Evolutionary conservation across 1,140 invertebrate species (phyloP).

Genomic region (Coptotermes formosanus): DNA sequence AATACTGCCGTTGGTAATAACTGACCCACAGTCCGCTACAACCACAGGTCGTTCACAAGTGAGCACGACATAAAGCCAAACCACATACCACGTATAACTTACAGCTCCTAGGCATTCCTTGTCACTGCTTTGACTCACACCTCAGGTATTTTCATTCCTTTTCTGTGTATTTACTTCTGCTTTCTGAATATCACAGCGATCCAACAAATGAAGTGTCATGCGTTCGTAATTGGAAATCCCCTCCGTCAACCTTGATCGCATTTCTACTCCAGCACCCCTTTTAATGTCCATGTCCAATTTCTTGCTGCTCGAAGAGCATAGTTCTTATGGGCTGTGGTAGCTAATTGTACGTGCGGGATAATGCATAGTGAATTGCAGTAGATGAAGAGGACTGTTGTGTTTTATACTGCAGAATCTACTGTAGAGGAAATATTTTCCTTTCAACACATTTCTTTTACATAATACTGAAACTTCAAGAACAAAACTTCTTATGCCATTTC

Average conservation of each 20-base stretch:
- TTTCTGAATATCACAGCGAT: background rate
- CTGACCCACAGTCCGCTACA: no score
- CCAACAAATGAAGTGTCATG: slow-evolving; percentile 8
- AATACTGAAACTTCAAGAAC: no score
- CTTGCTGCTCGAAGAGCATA: background rate
- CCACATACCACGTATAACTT: no score
- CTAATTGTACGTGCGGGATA: slow-evolving; percentile 6
- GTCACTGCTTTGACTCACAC: no score
- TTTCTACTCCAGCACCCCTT: background rate
- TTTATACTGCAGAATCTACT: background rate
- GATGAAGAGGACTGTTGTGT: background rate
- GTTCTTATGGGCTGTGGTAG: background rate
- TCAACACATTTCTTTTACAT: no score
- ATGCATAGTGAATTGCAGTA: slow-evolving; percentile 9
- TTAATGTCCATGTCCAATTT: background rate
- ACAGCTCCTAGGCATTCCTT: background rate
- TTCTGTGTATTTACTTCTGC: background rate
- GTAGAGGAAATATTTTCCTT: no score
- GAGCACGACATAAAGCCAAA: no score
- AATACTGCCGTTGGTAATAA: no score
- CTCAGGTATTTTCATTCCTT: background rate
- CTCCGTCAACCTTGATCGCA: background rate
- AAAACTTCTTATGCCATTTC: no score
- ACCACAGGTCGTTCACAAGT: no score
- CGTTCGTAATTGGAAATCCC: slow-evolving; percentile 1